phyloP scores from a whole-genome alignment of 2,888 invertebrate genomes.

The Tenthredo mesomela region DNA sequence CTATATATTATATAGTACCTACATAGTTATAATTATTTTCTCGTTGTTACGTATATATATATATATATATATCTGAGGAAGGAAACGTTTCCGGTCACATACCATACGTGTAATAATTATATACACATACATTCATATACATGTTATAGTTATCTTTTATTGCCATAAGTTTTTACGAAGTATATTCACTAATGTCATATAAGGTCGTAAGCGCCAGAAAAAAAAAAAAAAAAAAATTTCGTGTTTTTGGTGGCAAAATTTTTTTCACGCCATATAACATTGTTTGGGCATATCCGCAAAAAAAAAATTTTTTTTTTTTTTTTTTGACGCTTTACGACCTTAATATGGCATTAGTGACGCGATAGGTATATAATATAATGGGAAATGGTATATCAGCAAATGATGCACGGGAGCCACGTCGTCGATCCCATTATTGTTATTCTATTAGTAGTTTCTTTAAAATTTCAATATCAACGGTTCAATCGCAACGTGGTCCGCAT shows the following conservation, averaged over 20 bases:
- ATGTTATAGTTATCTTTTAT: background rate
- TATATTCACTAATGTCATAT: no score
- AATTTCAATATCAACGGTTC: conserved; percentile 13
- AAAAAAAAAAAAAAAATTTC: no score
- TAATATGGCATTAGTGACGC: no score
- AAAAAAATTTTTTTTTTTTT: no score
- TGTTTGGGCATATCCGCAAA: no score
- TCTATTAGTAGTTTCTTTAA: background rate
- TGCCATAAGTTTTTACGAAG: background rate
- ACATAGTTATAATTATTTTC: no score
- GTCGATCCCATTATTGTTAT: background rate
- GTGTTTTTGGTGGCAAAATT: no score
- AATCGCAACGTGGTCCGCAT: background rate
- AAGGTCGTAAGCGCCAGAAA: no score
- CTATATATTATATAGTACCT: no score
- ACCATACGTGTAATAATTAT: background rate
- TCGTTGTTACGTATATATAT: background rate
- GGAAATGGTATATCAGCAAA: background rate
- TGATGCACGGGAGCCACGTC: background rate
- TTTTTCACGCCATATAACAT: no score
- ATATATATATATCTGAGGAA: background rate
- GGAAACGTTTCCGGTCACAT: background rate
- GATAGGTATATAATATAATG: background rate
- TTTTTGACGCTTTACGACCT: no score
- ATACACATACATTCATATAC: background rate